Conservation (phyloP, 2,888 invertebrate genomes). For the Smittia aterrima region DNA sequence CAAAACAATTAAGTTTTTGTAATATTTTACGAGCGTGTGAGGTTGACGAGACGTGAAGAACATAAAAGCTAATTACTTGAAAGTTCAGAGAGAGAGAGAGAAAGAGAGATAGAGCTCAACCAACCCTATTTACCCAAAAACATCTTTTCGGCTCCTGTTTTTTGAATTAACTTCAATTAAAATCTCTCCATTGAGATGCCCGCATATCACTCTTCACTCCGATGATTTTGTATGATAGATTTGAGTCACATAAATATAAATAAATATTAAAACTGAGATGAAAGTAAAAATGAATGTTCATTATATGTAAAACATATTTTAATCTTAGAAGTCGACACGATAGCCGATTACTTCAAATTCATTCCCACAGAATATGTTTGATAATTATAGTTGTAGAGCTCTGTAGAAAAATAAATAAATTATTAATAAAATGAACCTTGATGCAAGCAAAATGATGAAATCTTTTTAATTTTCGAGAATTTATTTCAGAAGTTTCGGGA, state of each 20-base stretch:
- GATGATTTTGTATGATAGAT: not conserved
- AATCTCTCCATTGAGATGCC: not conserved
- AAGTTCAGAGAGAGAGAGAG: no score
- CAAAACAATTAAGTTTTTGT: no score
- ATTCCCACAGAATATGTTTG: not conserved
- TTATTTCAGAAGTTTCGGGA: not conserved
- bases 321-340: conserved; percentile 8
- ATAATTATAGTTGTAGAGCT: conserved; percentile 15
- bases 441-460: not conserved
- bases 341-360: not conserved
- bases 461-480: not conserved
- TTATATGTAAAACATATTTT: conserved; percentile 6
- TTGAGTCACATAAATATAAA: conserved; percentile 10
- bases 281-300: conserved; percentile 19
- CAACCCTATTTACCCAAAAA: no score
- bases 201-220: not conserved
- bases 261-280: conserved; percentile 14
- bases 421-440: conserved; percentile 12
- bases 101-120: no score
- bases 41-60: no score
- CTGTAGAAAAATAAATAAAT: conserved; percentile 6
- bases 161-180: conserved; percentile 7
- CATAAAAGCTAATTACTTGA: no score
- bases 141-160: not conserved
- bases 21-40: no score